These are phyloP conservation scores for Drosophila picticornis DNA, from an alignment of 2,888 invertebrate species.

Conservation along the genomic window DNA sequence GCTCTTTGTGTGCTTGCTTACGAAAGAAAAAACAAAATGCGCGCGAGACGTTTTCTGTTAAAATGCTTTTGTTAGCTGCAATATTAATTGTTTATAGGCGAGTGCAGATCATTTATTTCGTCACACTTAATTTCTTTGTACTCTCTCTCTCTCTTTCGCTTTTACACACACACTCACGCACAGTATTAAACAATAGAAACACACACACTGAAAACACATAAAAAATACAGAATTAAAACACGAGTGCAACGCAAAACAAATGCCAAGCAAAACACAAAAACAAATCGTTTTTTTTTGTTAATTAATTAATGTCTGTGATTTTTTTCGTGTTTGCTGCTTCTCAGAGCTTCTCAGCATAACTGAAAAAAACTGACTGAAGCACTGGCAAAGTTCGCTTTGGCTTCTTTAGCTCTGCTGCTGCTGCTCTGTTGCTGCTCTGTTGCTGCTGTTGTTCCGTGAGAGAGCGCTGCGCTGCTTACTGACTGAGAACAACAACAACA, in stretches of 20 bases:
- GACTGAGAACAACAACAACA: slow-evolving; percentile 37
- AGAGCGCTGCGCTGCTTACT: slow-evolving; percentile 50
- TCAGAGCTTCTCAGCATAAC: slow-evolving; percentile 83
- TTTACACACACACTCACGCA: slow-evolving; percentile 21
- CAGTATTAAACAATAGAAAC: slow-evolving; percentile 22
- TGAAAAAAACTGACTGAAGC: slow-evolving; percentile 52
- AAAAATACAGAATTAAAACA: slow-evolving; percentile 25
- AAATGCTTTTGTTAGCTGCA: slow-evolving; percentile 49
- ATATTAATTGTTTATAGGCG: slow-evolving; percentile 38
- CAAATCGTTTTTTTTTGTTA: slow-evolving; percentile 27
- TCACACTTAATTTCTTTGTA: slow-evolving; percentile 17
- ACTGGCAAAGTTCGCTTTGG: slow-evolving; percentile 55
- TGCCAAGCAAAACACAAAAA: slow-evolving; percentile 58
- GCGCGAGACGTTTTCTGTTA: slow-evolving; percentile 66
- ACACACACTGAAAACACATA: slow-evolving; percentile 26
- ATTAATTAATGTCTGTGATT: slow-evolving; percentile 35
- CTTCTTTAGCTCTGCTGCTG: slow-evolving; percentile 10
- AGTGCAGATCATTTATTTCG: slow-evolving; percentile 19
- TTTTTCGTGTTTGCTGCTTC: slow-evolving; percentile 82
- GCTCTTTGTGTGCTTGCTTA: slow-evolving; percentile 31
- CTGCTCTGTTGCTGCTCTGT: slow-evolving; percentile 4
- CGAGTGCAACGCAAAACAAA: slow-evolving; percentile 63
- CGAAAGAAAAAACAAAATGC: slow-evolving; percentile 71
- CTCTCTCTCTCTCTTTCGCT: slow-evolving; percentile 2
- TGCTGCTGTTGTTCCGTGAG: slow-evolving; percentile 46